Evolutionary conservation across 2,113 vertebrate genomes (phyloP).

Genomic region (Cebidichthys violaceus): DNA sequence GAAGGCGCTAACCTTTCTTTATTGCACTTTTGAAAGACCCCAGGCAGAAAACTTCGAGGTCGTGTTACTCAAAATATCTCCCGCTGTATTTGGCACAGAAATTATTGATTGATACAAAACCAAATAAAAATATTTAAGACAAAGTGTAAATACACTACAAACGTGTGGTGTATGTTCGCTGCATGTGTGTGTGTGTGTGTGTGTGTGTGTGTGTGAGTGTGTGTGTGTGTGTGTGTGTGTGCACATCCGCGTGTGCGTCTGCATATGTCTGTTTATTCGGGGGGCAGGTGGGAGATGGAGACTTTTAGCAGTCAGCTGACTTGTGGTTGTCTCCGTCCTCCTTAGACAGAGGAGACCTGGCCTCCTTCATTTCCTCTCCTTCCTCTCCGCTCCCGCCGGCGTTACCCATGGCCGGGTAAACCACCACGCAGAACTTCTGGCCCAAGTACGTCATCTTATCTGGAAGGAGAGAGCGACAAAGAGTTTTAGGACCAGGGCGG

Average conservation of each 20-base stretch:
- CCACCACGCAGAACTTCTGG: slow-evolving; percentile 92
- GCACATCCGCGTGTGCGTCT: slow-evolving; percentile 42
- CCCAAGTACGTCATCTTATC: slow-evolving; percentile 87
- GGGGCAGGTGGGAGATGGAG: not conserved
- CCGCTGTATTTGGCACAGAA: slow-evolving; percentile 57
- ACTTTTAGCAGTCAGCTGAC: slow-evolving; percentile 75
- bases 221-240: slow-evolving; percentile 20
- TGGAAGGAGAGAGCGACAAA: slow-evolving; percentile 57
- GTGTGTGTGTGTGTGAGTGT: slow-evolving; percentile 6
- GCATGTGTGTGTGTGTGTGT: slow-evolving; percentile 7
- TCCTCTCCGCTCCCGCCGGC: slow-evolving; percentile 53
- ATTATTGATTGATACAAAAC: slow-evolving; percentile 30
- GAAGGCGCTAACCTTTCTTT: slow-evolving; percentile 31
- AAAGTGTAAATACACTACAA: slow-evolving; percentile 36
- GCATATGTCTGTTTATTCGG: slow-evolving; percentile 23
- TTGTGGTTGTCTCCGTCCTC: slow-evolving; percentile 69
- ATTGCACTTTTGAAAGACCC: slow-evolving; percentile 61
- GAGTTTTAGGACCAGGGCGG: not conserved
- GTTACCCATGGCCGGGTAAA: slow-evolving; percentile 81
- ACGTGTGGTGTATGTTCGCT: slow-evolving; percentile 35
- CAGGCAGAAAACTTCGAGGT: slow-evolving; percentile 11
- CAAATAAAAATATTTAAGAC: slow-evolving; percentile 7
- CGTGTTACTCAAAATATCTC: slow-evolving; percentile 19
- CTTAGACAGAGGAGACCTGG: slow-evolving; percentile 76
- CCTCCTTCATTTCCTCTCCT: slow-evolving; percentile 81